Base-by-base conservation (phyloP, 2,113 vertebrate species). In the Butorides virescens region DNA sequence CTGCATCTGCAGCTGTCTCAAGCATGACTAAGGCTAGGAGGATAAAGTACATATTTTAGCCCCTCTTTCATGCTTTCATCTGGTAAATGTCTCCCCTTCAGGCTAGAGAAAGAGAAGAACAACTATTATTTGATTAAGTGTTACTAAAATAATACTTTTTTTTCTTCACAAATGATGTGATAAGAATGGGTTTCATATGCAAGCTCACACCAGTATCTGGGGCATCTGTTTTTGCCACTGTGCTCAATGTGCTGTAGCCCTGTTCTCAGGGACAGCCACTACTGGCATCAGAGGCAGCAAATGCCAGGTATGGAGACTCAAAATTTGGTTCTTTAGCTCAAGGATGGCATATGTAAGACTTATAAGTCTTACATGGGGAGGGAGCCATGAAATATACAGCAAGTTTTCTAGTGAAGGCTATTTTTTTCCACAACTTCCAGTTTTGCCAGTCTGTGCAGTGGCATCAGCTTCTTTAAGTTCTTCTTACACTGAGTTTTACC, bases 311-410 rank as follows among this genome's bases (percentile, higher is more conserved):
- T 27, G 16, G 19, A 53, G 11, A 59, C 55, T n/a, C 61, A n/a
- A 47, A 53, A 49, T 68, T 23, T 62, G 39, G 5, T 34, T 36
- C 13, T 79, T 75, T 44, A 80, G 18, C 74, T 53, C 11, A 47
- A 47, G 14, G 13, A 15, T 70, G 30, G 18, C 23, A 13, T n/a
- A 37, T 0, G 0, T 42, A 79, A 47, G 22, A 42, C 0, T 0
- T 14, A 19, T 30, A 80, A 47, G n/a, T n/a, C n/a, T n/a, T n/a
- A n/a, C n/a, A n/a, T 3, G 36, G 42, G 27, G 53, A 44, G 62
- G 0, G 1, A 77, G 36, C 34, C 44, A 16, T 42, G 27, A 61
- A 82, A 67, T 25, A 49, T 3, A 49, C 13, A 39, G 30, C 21
- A 61, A 30, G 44, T 49, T 61, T 82, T 73, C 34, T 39, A 58